phyloP scores from a whole-genome alignment of 1,140 invertebrate genomes.

The Augochlora pura region DNA sequence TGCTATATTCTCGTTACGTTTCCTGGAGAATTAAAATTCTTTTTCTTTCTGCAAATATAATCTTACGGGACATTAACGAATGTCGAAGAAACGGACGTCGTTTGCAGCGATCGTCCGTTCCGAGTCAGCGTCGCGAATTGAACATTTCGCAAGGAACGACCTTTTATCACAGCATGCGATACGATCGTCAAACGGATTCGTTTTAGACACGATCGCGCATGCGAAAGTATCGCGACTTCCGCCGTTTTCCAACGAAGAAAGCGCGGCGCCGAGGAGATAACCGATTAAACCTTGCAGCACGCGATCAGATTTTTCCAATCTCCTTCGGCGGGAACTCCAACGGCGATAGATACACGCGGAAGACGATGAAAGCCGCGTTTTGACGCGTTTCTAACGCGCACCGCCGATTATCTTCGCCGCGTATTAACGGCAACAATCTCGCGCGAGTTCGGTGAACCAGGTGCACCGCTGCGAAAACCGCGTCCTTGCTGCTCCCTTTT shows the following conservation, averaged over 20 bases:
- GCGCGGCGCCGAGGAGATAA: slow-evolving; percentile 25
- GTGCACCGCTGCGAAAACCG: neutral
- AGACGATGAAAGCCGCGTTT: no score
- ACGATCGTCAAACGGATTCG: slow-evolving; percentile 11
- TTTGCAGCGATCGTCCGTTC: no score
- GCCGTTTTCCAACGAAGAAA: slow-evolving; percentile 40
- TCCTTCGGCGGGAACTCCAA: neutral
- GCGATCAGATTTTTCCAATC: neutral
- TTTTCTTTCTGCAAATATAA: no score
- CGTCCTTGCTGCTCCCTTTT: neutral
- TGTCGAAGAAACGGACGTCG: no score
- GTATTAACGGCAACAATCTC: no score
- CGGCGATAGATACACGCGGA: neutral
- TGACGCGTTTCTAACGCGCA: neutral
- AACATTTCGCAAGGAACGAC: no score
- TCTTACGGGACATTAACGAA: no score
- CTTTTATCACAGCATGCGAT: neutral
- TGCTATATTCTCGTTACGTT: no score
- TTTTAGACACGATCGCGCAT: slow-evolving; percentile 16
- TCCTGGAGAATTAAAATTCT: no score
- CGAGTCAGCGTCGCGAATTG: no score
- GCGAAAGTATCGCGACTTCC: slow-evolving; percentile 22
- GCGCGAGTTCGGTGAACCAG: neutral
- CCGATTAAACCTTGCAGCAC: slow-evolving; percentile 7
- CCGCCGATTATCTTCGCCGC: neutral